These are phyloP conservation scores for Nephrotoma appendiculata DNA, from an alignment of 2,888 invertebrate genomes.

Conservation along the genomic window DNA sequence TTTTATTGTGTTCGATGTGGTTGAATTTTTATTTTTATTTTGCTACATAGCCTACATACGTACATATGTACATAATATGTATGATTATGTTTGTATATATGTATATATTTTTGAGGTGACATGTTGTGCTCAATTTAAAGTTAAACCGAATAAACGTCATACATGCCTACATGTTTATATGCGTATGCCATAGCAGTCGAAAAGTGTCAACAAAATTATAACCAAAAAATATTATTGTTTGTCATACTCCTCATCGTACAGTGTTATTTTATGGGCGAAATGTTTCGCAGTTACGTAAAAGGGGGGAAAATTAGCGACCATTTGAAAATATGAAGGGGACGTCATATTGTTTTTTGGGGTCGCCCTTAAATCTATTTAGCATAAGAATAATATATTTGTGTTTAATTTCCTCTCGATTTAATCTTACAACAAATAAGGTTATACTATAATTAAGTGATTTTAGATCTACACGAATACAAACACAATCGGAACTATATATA, in stretches of 20 bases:
- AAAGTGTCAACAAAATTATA: neutral
- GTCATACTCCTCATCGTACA: too few species aligned
- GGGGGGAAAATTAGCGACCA: neutral
- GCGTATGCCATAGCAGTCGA: neutral
- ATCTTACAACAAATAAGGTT: too few species aligned
- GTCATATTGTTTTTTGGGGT: too few species aligned
- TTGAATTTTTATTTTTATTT: neutral
- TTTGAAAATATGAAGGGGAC: neutral
- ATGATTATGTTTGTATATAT: neutral
- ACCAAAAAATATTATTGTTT: neutral
- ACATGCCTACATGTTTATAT: neutral
- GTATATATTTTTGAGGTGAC: neutral
- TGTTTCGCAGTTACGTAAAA: neutral
- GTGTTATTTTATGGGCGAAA: neutral
- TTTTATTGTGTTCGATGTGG: neutral
- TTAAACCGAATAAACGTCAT: neutral
- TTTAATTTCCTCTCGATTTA: too few species aligned
- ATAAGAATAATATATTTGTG: too few species aligned
- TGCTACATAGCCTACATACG: neutral
- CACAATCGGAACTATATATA: too few species aligned
- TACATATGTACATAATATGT: neutral
- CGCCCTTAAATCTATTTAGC: too few species aligned
- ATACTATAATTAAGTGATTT: too few species aligned
- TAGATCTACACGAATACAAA: too few species aligned
- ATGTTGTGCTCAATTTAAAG: neutral